These are phyloP conservation scores for Ectemnius cavifrons DNA, from an alignment of 2,888 invertebrate genomes.

Conservation along the genomic window DNA sequence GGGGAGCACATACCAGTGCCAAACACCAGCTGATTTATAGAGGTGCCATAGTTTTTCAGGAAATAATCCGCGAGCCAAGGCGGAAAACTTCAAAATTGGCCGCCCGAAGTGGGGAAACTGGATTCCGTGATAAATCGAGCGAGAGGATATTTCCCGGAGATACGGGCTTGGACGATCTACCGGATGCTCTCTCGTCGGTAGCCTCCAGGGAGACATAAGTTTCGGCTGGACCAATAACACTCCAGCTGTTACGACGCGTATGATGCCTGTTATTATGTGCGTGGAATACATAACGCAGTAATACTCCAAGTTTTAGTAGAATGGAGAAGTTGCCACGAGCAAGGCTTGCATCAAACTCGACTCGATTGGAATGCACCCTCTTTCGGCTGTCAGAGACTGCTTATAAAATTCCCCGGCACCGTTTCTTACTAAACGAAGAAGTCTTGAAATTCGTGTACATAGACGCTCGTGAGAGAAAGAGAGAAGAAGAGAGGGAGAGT, in stretches of 20 bases:
- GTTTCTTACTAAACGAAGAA: neutral
- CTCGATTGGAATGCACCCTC: conserved; percentile 12
- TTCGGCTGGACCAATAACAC: conserved; percentile 45
- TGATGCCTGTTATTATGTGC: conserved; percentile 44
- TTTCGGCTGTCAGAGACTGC: no score
- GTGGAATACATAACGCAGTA: conserved; percentile 28
- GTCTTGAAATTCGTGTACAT: neutral
- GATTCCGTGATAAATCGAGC: conserved; percentile 45
- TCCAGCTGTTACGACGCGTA: conserved; percentile 20
- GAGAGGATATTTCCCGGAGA: conserved; percentile 32
- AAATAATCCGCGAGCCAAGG: conserved; percentile 47
- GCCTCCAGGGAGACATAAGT: conserved; percentile 37
- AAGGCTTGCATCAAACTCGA: conserved; percentile 8
- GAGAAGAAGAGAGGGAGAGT: conserved; percentile 31
- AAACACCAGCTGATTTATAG: conserved; percentile 38
- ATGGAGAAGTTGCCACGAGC: neutral
- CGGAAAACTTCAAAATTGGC: conserved; percentile 56
- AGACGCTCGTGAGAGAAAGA: neutral
- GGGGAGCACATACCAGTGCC: no score
- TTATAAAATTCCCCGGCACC: neutral
- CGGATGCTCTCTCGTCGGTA: conserved; percentile 30
- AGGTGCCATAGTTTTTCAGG: conserved; percentile 35
- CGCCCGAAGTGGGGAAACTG: conserved; percentile 36
- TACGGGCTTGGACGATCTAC: conserved; percentile 4
- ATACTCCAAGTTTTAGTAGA: no score